Evolutionary conservation across 2,113 vertebrate genomes (phyloP).

Genomic region (Callithrix jacchus): DNA sequence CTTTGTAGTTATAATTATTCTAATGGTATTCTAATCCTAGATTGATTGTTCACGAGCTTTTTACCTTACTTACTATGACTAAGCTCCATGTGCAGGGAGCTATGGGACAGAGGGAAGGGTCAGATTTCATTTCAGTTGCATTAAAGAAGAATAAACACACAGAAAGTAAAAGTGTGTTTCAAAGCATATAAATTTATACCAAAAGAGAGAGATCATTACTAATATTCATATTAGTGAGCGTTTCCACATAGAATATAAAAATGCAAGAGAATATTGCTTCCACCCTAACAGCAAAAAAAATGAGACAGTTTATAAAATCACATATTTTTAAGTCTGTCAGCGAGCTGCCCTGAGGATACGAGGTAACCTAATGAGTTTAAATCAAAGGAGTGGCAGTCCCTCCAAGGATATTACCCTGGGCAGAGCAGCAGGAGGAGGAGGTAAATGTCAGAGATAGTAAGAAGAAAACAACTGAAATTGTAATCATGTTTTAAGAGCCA

Average conservation of each 20-base stretch:
- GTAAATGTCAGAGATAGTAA: not conserved
- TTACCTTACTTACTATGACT: not conserved
- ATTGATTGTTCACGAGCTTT: not conserved
- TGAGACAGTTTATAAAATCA: not conserved
- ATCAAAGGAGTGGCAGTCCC: not conserved
- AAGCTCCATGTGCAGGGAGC: not conserved
- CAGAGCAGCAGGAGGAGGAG: not conserved
- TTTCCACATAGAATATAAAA: not conserved
- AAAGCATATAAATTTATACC: not conserved
- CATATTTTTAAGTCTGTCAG: not conserved
- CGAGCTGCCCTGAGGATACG: not conserved
- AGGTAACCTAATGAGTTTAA: not conserved
- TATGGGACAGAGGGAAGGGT: not conserved
- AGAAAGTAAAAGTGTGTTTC: not conserved
- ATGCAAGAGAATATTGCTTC: not conserved
- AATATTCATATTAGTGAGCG: not conserved
- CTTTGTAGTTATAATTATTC: not conserved
- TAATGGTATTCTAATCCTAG: not conserved
- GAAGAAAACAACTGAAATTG: not conserved
- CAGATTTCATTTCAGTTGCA: not conserved
- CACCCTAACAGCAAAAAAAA: not conserved
- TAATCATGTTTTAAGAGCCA: not conserved
- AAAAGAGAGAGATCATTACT: not conserved
- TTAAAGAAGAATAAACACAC: constrained; percentile 4
- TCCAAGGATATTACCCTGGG: not conserved